Percentiles rank a stretch among this genome's conserved stretches.
These are phyloP conservation scores for Anseranas semipalmata DNA, from an alignment of 2,113 vertebrate species.

Conservation along the genomic window DNA sequence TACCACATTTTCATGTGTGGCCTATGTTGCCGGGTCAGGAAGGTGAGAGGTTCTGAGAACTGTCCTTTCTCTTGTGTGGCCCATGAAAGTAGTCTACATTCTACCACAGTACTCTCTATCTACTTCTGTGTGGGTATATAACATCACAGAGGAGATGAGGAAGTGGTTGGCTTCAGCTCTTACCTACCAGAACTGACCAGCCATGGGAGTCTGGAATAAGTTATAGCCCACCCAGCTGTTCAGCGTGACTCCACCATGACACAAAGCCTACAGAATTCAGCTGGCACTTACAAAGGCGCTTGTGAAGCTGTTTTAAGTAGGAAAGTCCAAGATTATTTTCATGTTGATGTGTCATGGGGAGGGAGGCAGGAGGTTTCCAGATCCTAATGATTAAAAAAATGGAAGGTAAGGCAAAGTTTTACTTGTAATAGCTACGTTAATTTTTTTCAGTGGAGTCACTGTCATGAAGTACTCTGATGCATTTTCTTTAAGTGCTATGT, in stretches of 20 bases:
- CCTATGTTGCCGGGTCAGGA: background rate
- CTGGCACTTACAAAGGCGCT: background rate
- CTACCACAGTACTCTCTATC: background rate
- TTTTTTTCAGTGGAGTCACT: background rate
- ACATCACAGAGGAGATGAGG: background rate
- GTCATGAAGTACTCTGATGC: background rate
- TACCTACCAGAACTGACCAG: background rate
- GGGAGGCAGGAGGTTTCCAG: background rate
- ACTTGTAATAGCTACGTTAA: background rate
- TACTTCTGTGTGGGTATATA: background rate
- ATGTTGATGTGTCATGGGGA: background rate
- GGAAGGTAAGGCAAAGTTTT: background rate
- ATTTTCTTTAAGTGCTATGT: background rate
- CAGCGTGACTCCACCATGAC: background rate
- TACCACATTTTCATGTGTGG: background rate
- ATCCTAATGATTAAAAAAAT: background rate
- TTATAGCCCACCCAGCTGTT: background rate
- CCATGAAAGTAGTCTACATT: background rate
- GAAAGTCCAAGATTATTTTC: background rate
- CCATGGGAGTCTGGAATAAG: background rate
- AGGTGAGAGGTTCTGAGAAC: background rate
- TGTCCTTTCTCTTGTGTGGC: background rate
- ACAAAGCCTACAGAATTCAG: background rate
- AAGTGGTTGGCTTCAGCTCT: background rate
- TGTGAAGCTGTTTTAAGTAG: background rate